phyloP scores from a whole-genome alignment of 2,888 invertebrate species.

The Rotaria sp. region DNA sequence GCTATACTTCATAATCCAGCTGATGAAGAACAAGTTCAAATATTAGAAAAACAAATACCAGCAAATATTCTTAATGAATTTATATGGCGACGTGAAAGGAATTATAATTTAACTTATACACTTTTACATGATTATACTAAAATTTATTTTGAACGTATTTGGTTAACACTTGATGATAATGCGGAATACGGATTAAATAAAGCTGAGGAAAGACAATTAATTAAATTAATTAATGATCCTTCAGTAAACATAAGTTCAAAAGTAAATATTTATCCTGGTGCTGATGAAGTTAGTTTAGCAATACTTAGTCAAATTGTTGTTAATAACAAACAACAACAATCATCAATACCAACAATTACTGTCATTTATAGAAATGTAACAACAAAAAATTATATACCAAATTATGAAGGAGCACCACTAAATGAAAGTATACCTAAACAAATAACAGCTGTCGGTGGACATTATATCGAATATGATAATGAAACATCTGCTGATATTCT shows the following conservation, averaged over 20 bases:
- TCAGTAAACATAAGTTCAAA: background rate
- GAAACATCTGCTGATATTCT: background rate
- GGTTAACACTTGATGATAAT: constrained; percentile 12
- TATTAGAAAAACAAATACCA: constrained; percentile 5
- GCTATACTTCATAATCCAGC: constrained; percentile 2
- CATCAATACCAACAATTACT: background rate
- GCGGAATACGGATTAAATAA: constrained; percentile 22
- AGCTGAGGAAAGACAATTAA: constrained; percentile 16
- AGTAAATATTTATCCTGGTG: constrained; percentile 19
- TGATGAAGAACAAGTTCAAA: background rate
- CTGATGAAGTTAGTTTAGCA: constrained; percentile 26
- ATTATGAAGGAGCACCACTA: constrained; percentile 12
- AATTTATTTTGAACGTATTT: constrained; percentile 1
- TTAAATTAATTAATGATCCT: constrained; percentile 12
- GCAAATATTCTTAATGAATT: background rate
- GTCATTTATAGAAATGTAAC: background rate
- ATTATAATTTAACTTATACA: constrained; percentile 21
- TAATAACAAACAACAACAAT: background rate
- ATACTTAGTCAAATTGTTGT: constrained; percentile 20
- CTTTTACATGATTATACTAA: background rate
- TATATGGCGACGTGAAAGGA: background rate
- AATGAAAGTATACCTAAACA: constrained; percentile 10
- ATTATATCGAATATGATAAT: background rate
- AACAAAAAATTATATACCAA: constrained; percentile 6
- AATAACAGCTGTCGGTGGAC: background rate